phyloP scores from a whole-genome alignment of 2,797 vertebrate genomes.

The Coendou prehensilis region DNA sequence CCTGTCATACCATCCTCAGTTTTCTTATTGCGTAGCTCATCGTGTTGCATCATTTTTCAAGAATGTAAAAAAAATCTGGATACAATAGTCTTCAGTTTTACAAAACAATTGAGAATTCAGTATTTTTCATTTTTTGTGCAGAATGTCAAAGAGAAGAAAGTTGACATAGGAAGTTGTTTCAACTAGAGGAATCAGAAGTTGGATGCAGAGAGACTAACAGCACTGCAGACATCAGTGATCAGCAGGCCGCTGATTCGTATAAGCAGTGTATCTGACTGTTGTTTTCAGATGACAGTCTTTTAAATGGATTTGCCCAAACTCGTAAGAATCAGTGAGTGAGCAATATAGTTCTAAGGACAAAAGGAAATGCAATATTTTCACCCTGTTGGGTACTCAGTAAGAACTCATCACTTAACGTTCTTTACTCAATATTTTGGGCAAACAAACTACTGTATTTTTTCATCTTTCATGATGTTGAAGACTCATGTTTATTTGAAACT shows the following conservation, averaged over 20 bases:
- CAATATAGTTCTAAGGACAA: not conserved
- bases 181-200: not conserved
- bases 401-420: not conserved
- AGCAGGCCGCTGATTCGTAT: not conserved
- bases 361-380: not conserved
- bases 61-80: not conserved
- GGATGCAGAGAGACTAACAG: not conserved
- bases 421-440: not conserved
- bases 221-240: not conserved
- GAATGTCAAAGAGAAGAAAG: slow-evolving; percentile 41
- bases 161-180: not conserved
- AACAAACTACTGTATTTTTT: not conserved
- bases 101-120: not conserved
- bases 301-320: not conserved
- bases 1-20: not conserved
- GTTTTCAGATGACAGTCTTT: not conserved
- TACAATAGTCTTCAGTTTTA: not conserved
- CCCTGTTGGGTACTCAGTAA: not conserved
- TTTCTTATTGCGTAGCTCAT: not conserved
- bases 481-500: not conserved
- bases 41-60: not conserved
- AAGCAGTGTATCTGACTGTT: not conserved
- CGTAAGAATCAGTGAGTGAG: not conserved
- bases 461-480: not conserved
- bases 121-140: slow-evolving; percentile 20